phyloP scores from a whole-genome alignment of 2,113 vertebrate genomes.

The Jaculus jaculus region DNA sequence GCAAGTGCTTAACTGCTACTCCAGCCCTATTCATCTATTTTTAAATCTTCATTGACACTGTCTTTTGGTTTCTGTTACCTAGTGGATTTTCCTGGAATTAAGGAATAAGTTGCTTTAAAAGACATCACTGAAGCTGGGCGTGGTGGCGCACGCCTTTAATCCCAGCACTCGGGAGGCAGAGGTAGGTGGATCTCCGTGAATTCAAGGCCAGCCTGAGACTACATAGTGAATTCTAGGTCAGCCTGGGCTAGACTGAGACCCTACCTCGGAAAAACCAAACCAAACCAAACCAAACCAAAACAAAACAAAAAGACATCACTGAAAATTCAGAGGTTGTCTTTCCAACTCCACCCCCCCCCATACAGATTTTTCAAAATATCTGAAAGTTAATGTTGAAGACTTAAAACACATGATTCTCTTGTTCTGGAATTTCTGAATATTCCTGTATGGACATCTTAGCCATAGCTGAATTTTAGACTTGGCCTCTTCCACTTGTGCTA shows the following conservation, averaged over 20 bases:
- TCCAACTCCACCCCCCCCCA: background rate
- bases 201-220: too few relatives aligned
- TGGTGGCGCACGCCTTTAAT: too few relatives aligned
- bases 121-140: background rate
- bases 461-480: constrained; percentile 27
- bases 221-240: too few relatives aligned
- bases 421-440: constrained; percentile 13
- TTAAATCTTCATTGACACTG: constrained; percentile 27
- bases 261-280: too few relatives aligned
- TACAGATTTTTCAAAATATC: constrained; percentile 34
- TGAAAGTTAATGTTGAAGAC: constrained; percentile 2
- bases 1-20: too few relatives aligned
- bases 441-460: constrained; percentile 3
- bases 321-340: background rate
- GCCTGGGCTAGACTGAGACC: too few relatives aligned
- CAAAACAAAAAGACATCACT: background rate
- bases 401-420: constrained; percentile 3
- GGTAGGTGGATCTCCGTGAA: too few relatives aligned
- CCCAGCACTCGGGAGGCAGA: too few relatives aligned
- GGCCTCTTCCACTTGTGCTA: background rate
- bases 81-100: constrained; percentile 14
- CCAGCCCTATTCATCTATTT: background rate
- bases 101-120: constrained; percentile 46
- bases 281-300: too few relatives aligned
- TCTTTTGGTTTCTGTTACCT: constrained; percentile 25